Evolutionary conservation across 2,797 vertebrate species (phyloP), one percentile per base, ranked within the genome.

Genomic region (Rhinichthys osculus): DNA sequence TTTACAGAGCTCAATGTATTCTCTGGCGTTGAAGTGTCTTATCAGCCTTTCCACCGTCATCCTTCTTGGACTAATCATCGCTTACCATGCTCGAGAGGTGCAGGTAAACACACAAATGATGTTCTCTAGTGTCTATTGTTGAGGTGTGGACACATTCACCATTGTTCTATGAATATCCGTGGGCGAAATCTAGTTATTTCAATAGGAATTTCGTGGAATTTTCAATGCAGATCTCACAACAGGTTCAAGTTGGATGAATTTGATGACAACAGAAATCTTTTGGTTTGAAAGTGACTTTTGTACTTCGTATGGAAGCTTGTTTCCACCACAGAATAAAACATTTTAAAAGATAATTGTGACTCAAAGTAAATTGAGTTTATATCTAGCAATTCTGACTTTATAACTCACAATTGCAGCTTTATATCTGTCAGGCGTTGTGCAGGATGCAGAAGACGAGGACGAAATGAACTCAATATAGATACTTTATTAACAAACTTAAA

Each of bases 31-130:
- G 85, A 91, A 91, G 86, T 99, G 98, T 96, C 96, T 99, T 94
- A 99, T 99, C 95, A 99, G 97, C 92, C 96, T 99, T 89, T 99
- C 98, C 73, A 99, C 98, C 7, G 92, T 98, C 92, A 99, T 99
- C 91, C 96, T 99, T 85, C 92, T 99, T 93, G 98, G 98, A 59
- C 96, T 99, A 94, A 99, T 99, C 96, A 96, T 99, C 8, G 98
- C 98, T 90, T 99, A 99, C 91, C 98, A 99, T 72, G 98, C 97
- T 0, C 96, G 98, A 78, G 98, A 99, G 92, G 97, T 99, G 89
- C 98, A 99, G 98, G 98, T 99, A 96, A 90, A 82, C 23, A 78
- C 54, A 78, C 52, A 76, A 11, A 83, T 33, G 69, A 76, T 67
- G 16, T 16, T 52, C 40, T 66, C 59, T 62, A 62, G 35, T 27